A percentile compares a stretch with the other conserved stretches of the same genome.
Evolutionary conservation across 2,113 vertebrate species (phyloP).

Genomic region (Numenius arquata): DNA sequence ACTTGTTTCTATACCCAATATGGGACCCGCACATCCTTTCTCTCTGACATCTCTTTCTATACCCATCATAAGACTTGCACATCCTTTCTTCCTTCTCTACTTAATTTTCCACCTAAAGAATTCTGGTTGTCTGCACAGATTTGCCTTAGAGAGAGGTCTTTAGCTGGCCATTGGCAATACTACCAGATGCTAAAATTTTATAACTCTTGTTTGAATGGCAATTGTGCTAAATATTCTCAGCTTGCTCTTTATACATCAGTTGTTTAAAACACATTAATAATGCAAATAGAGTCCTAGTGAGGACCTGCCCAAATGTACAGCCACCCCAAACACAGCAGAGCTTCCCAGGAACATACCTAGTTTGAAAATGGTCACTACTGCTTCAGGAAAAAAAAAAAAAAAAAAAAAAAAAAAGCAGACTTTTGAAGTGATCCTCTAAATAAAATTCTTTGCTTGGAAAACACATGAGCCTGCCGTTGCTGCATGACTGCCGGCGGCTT

Average conservation of each 20-base stretch:
- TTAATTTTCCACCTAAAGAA: background rate
- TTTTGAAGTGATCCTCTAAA: background rate
- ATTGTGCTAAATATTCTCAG: background rate
- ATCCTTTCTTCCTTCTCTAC: background rate
- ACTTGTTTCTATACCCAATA: accelerated
- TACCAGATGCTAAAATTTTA: background rate
- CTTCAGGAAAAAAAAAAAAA: background rate
- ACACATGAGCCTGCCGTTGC: background rate
- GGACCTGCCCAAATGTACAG: background rate
- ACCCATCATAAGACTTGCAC: too few relatives aligned
- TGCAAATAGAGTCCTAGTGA: background rate
- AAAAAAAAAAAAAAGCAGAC: background rate
- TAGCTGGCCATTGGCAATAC: background rate
- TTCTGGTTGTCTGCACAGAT: background rate
- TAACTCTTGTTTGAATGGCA: background rate
- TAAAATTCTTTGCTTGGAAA: background rate
- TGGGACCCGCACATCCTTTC: background rate
- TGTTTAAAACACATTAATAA: slow-evolving; percentile 13
- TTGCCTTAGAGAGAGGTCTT: background rate
- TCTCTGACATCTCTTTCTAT: background rate
- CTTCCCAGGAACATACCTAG: accelerated
- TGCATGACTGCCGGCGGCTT: background rate
- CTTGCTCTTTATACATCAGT: background rate
- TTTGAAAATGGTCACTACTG: accelerated
- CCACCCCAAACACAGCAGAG: background rate